A percentile compares a stretch with the other conserved stretches of the same genome.
Evolutionary conservation across 1,140 invertebrate genomes (phyloP).

Genomic region (Ips nitidus): DNA sequence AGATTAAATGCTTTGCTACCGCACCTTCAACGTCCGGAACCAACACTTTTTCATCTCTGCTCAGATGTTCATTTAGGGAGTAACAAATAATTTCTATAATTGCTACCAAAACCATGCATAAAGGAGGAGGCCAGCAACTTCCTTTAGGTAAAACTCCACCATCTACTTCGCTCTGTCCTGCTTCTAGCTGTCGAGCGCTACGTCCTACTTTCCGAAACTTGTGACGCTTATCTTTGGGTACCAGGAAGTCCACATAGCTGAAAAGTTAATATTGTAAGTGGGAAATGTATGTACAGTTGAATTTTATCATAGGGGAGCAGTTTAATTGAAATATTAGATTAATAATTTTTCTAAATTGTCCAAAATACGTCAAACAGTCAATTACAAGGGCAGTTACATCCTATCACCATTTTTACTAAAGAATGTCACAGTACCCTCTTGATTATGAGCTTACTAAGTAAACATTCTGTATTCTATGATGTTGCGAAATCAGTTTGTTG

Average conservation of each 20-base stretch:
- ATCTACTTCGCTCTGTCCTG: constrained; percentile 53
- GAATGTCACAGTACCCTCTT: no score
- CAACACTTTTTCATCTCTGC: constrained; percentile 16
- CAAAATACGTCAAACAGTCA: no score
- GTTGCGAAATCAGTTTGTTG: no score
- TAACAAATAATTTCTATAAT: constrained; percentile 70
- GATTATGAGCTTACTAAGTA: no score
- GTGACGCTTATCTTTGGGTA: constrained; percentile 46
- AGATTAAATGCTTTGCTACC: constrained; percentile 33
- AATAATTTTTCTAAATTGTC: no score
- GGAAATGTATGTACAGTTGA: background rate
- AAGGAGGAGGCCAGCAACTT: constrained; percentile 77
- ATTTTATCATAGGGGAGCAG: background rate
- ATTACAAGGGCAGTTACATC: no score
- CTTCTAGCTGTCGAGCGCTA: background rate
- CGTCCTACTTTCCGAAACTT: constrained; percentile 10
- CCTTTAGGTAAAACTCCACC: constrained; percentile 82
- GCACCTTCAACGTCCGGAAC: constrained; percentile 20
- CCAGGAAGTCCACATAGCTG: constrained; percentile 39
- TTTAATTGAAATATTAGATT: background rate
- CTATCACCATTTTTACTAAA: no score
- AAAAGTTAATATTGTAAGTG: background rate
- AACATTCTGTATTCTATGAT: no score
- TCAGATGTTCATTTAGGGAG: constrained; percentile 41
- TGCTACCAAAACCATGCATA: constrained; percentile 79